Evolutionary conservation across 2,888 invertebrate species (phyloP), one percentile per base, ranked within the genome.

Genomic region (Trisateles emortualis): DNA sequence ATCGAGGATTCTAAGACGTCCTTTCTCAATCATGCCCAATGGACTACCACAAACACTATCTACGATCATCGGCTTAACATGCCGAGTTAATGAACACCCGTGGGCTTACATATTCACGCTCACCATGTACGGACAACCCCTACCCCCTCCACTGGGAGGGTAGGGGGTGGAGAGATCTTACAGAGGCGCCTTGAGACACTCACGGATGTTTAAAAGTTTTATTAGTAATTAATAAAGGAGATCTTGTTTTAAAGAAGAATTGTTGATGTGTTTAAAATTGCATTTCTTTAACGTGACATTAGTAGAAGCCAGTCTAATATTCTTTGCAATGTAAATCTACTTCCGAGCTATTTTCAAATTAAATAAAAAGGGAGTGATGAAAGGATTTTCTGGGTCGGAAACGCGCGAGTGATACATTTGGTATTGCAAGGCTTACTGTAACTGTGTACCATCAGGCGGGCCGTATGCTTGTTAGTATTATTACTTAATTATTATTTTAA

Each of bases 61-160:
- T 77, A 68, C 79, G 76, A 82, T 87, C 84, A 83, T 87, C 83
- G 83, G 85, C 85, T 90, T 87, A 88, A 86, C 87, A 86, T 86
- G 84, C 77, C 73, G 81, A 86, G 84, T 86, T 90, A 88, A 90
- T 88, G 89, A 89, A 86, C 83, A 81, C 70, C 70, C 70, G 69
- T 66, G 70, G 72, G 70, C 72, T 72, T 72, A 72, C 72, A 87
- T 81, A 83, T 81, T 81, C 83, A 73, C 77, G 65, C 74, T 74
- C 67, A 62, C 75, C 72, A 70, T 75, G 77, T 72, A 74, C 71
- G 72, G 76, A 74, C 78, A 72, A 38, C 33, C 29, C 30, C 47
- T 30, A 33, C 47, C 53, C 53, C 19, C 0, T 9, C 3, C 16
- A 10, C 42, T 61, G 66, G 61, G 51, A 44, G 54, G 64, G 63